These are phyloP conservation scores for Gila robusta DNA, from an alignment of 2,797 vertebrate genomes.

Conservation along the genomic window DNA sequence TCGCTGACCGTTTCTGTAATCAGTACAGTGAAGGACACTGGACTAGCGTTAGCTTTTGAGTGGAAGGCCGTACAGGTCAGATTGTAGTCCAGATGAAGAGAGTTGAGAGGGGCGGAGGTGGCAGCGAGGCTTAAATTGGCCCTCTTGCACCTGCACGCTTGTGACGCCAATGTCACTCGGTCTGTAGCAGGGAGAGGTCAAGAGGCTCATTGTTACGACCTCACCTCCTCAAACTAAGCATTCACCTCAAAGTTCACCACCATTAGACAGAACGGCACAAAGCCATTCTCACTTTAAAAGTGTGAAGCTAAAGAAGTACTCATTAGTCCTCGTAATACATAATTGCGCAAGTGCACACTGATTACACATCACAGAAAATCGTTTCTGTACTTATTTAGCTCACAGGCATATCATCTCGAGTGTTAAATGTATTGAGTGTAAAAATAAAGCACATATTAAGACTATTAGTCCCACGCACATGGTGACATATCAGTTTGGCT, in stretches of 20 bases:
- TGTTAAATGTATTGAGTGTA: constrained; percentile 46
- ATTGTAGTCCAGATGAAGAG: constrained; percentile 63
- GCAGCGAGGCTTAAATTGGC: constrained; percentile 55
- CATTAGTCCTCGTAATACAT: constrained; percentile 55
- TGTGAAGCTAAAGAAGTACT: constrained; percentile 58
- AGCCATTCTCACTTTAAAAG: constrained; percentile 31
- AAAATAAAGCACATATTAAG: constrained; percentile 45
- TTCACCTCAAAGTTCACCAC: constrained; percentile 48
- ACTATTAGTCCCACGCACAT: constrained; percentile 15
- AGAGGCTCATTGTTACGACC: constrained; percentile 55
- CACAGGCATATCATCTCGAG: constrained; percentile 23
- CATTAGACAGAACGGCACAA: background rate
- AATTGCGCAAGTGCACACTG: constrained; percentile 40
- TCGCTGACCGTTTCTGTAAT: constrained; percentile 72
- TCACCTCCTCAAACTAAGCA: constrained; percentile 39
- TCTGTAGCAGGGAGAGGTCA: constrained; percentile 46
- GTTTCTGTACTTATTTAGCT: constrained; percentile 32
- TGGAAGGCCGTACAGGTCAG: constrained; percentile 65
- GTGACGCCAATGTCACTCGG: constrained; percentile 28
- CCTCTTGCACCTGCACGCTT: constrained; percentile 48
- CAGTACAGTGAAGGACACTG: constrained; percentile 60
- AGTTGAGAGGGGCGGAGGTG: constrained; percentile 25
- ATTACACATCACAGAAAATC: constrained; percentile 30
- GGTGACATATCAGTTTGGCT: constrained; percentile 2
- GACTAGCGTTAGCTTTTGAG: constrained; percentile 47